Base-by-base conservation (phyloP, 2,888 invertebrate genomes). In the Capitulum mitella region DNA sequence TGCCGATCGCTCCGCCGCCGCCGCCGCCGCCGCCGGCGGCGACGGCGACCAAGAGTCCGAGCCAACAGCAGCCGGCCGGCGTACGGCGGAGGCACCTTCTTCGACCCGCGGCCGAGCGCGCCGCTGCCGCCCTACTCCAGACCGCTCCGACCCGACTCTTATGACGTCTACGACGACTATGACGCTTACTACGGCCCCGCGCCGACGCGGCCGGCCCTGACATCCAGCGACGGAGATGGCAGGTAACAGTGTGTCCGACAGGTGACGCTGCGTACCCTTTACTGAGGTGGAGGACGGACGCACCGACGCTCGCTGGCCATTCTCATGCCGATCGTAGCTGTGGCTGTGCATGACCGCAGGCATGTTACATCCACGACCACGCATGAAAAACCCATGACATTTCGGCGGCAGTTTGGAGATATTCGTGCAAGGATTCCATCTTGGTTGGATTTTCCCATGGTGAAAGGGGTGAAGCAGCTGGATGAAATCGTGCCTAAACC, bases 101-200 rank as follows among this genome's bases (percentile, higher is more conserved):
- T 58, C 34, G 43, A 48, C 29, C 70, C 32, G 5, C 46, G 46
- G 26, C 61, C 70, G 29, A 64, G 64, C 70, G 29, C 46, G 46
- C 70, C 78, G 48, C 70, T 26, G 29, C 26, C 70, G 70, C 48
- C 78, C 16, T 78, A 61, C 43, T 40, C 40, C 37, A 51, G 54
- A 51, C 48, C 74, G 3, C 51, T 37, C 37, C 51, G 61, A 58
- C 54, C 54, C 26, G n/a, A 78, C 78, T 22, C 32, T 26, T 78
- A 78, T n/a, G 54, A 78, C 78, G 8, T 26, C 26, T 46, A 77
- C 77, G 32, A 48, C 77, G 32, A 48, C 77, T 77, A 77, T 37
- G 32, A n/a, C 77, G 12, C 32, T 58, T 77, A 77, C 77, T 51
- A 54, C 58, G 26, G 40, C 10, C 78, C 61, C n/a, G 29, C 43